These are phyloP conservation scores for Papilio demoleus DNA, from an alignment of 2,888 invertebrate genomes.

Conservation along the genomic window DNA sequence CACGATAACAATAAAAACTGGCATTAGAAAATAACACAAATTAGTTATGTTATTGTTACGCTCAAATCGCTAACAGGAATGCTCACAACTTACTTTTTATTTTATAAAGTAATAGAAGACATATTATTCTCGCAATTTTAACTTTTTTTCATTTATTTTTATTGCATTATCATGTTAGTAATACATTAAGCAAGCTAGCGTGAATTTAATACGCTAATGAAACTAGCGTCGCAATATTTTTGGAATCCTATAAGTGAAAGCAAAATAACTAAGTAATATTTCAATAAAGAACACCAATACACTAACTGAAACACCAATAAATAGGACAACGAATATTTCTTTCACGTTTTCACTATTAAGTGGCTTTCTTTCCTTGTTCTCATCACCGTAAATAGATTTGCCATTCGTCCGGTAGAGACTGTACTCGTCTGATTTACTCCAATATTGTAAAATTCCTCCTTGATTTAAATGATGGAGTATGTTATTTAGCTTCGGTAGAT, in stretches of 20 bases:
- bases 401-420: constrained; percentile 51
- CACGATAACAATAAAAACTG: not conserved
- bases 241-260: not conserved
- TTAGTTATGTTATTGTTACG: constrained; percentile 4
- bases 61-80: constrained; percentile 2
- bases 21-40: not conserved
- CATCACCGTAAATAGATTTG: constrained; percentile 47
- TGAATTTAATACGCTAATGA: not conserved
- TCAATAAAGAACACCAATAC: constrained; percentile 61
- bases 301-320: constrained; percentile 61
- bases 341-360: constrained; percentile 69
- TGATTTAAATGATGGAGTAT: constrained; percentile 76
- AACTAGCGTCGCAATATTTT: not conserved
- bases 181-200: not conserved
- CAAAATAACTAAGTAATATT: constrained; percentile 36
- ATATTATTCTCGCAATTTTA: not conserved
- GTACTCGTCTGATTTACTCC: constrained; percentile 65
- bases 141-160: not conserved
- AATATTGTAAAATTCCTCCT: constrained; percentile 77
- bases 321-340: constrained; percentile 73
- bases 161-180: not conserved
- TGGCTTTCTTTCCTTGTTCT: constrained; percentile 64
- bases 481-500: constrained; percentile 72
- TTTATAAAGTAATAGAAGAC: not conserved
- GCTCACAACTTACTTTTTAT: not conserved